Conservation (phyloP, 2,797 vertebrate genomes). For the Tragopan temminckii region DNA sequence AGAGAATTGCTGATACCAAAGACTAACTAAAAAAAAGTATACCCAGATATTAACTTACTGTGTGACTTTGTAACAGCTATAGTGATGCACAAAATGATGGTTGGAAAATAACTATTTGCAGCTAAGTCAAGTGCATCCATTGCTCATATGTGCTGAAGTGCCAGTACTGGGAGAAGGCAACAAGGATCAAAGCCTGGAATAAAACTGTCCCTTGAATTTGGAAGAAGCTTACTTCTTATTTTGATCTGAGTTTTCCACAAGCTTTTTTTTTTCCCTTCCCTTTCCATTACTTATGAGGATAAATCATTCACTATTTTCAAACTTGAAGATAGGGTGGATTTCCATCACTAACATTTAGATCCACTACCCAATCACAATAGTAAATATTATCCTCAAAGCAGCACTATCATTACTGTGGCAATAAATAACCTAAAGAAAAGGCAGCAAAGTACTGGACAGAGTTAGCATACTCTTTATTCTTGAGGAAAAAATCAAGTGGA, state of each 20-base stretch:
- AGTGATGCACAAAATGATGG: neutral
- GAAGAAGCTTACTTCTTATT: neutral
- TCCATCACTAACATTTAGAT: neutral
- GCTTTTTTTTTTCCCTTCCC: neutral
- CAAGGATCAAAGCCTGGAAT: neutral
- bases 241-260: neutral
- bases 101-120: neutral
- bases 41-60: neutral
- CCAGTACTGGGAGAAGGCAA: neutral
- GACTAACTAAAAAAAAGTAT: neutral
- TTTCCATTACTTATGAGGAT: neutral
- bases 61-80: neutral
- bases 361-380: neutral
- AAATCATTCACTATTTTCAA: neutral
- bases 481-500: neutral
- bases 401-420: neutral
- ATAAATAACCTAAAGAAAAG: neutral
- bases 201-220: neutral
- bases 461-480: neutral
- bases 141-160: neutral
- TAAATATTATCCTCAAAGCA: neutral
- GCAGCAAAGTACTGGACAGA: neutral
- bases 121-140: neutral
- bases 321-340: neutral
- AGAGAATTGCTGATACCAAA: neutral